Percentiles rank a stretch among this genome's conserved stretches.
These are phyloP conservation scores for Schmidtea mediterranea DNA, from an alignment of 1,140 invertebrate genomes.

Conservation along the genomic window DNA sequence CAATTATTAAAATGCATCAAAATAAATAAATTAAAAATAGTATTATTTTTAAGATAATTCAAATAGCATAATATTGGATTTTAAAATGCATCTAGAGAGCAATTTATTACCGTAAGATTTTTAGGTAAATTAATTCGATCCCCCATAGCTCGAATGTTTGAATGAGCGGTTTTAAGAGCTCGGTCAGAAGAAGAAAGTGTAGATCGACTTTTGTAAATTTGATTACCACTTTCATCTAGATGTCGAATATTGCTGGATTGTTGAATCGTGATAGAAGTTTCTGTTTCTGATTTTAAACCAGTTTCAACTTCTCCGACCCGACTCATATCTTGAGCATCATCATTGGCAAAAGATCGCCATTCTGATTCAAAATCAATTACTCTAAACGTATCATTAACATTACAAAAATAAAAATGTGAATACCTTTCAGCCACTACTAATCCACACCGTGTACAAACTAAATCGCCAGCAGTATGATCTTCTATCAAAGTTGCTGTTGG, in stretches of 20 bases:
- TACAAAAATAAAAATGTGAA: constrained; percentile 23
- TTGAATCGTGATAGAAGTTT: constrained; percentile 81
- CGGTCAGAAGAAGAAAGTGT: constrained; percentile 41
- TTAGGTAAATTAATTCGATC: constrained; percentile 84
- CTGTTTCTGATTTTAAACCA: constrained; percentile 68
- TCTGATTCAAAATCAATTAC: constrained; percentile 99
- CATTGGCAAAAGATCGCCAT: constrained; percentile 97
- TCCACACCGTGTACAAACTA: constrained; percentile 94
- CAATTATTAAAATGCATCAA: too few relatives aligned
- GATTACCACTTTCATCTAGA: constrained; percentile 52
- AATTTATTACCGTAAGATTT: constrained; percentile 17
- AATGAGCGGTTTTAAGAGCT: constrained; percentile 70
- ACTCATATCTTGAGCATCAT: constrained; percentile 76
- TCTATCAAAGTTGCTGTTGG: constrained; percentile 80
- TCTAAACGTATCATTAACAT: constrained; percentile 17
- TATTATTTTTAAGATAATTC: not conserved
- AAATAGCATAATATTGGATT: not conserved
- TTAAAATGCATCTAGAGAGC: not conserved
- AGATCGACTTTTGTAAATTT: constrained; percentile 67
- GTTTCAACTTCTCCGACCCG: constrained; percentile 74
- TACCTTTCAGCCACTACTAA: constrained; percentile 92
- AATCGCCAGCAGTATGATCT: constrained; percentile 89
- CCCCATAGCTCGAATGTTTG: constrained; percentile 85
- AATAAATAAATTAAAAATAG: not conserved
- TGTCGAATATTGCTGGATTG: constrained; percentile 44